Evolutionary conservation across 1,140 invertebrate species (phyloP), one percentile per base, ranked within the genome.

Genomic region (Drosophila ohnishii): DNA sequence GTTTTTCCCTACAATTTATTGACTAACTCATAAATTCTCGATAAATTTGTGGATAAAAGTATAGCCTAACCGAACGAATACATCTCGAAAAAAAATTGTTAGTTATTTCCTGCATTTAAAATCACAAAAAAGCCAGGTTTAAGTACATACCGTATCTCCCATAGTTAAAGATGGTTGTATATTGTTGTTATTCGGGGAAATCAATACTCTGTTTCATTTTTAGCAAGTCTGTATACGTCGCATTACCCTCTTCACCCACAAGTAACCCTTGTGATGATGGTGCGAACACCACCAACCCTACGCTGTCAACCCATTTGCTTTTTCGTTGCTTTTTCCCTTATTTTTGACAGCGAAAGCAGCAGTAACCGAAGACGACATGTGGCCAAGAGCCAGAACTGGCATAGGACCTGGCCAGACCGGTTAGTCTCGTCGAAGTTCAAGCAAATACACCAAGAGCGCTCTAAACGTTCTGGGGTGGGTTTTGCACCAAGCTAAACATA

Each of bases 271-370:
- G 86, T 86, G 78, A 77, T 77, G 67, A 65, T 72, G 66, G 72
- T 62, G 57, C 63, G 42, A 83, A 44, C 53, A 70, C 47, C 79
- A 82, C 62, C 82, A 86, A 86, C 82, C 75, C 82, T 87, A 83
- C 69, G 71, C 82, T 82, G 79, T 62, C 82, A 86, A 86, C 82
- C 82, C 84, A 86, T 86, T 86, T 86, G 75, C 73, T 87, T 85
- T 87, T 82, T 78, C 78, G 64, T 79, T 83, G 65, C 75, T 86
- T 86, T 83, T 87, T 72, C 79, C 79, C 83, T 83, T 86, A 83
- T 81, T 82, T 78, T 82, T 75, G 74, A 47, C 32, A 66, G 62
- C 30, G n/a, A 59, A 58, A 70, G 42, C 50, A 39, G 57, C 57
- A 61, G 45, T 62, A 47, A 53, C 53, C 63, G 67, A 86, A 85